A percentile compares a stretch with the other conserved stretches of the same genome.
These are phyloP conservation scores for Phataginus tricuspis DNA, from an alignment of 2,797 vertebrate genomes.

Conservation along the genomic window DNA sequence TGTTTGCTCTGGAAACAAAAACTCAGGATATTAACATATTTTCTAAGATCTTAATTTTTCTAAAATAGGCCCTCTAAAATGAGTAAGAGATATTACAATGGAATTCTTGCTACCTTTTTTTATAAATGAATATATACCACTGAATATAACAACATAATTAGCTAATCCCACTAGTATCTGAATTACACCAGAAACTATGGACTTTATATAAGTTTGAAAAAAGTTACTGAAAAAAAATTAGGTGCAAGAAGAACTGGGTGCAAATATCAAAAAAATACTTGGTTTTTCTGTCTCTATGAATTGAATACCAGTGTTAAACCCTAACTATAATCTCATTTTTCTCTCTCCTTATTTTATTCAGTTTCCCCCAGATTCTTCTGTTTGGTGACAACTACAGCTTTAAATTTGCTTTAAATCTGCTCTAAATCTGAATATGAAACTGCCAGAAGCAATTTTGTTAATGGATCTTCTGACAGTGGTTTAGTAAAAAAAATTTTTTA, in stretches of 20 bases:
- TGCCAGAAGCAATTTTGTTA: background rate
- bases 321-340: slow-evolving; percentile 23
- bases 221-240: background rate
- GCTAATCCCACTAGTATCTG: background rate
- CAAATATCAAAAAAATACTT: background rate
- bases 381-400: background rate
- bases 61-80: background rate
- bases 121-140: background rate
- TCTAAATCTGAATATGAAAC: background rate
- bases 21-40: background rate
- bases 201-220: background rate
- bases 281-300: slow-evolving; percentile 23
- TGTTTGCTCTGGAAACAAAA: background rate
- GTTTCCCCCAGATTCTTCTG: background rate
- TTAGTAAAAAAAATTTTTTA: background rate
- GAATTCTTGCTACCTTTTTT: background rate
- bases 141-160: background rate
- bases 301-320: background rate
- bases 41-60: background rate
- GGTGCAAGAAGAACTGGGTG: background rate
- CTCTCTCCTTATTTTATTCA: background rate
- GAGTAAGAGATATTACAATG: background rate
- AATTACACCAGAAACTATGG: background rate
- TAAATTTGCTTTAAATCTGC: background rate
- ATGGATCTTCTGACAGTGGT: background rate